A percentile compares a stretch with the other conserved stretches of the same genome.
Conservation (phyloP, 2,797 vertebrate species). For the Loriculus beryllinus region DNA sequence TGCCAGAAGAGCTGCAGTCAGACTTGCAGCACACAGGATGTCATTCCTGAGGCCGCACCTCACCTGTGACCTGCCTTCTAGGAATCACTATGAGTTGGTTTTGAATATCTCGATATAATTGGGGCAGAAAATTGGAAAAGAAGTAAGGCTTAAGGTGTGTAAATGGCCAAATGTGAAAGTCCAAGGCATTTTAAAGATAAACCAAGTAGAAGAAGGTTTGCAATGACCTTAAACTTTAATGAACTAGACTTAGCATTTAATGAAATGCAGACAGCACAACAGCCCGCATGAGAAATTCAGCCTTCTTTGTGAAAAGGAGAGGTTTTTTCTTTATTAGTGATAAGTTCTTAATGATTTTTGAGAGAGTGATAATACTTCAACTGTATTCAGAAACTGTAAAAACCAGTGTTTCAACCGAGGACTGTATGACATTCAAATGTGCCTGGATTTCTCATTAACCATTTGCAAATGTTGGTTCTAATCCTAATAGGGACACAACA, state of each 20-base stretch:
- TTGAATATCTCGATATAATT: background rate
- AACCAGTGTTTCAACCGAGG: background rate
- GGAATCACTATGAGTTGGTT: background rate
- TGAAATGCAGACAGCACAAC: background rate
- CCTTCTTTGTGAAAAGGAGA: background rate
- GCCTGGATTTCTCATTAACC: background rate
- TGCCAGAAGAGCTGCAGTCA: background rate
- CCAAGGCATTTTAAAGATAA: background rate
- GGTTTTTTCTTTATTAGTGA: background rate
- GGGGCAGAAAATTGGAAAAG: background rate
- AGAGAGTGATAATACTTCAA: background rate
- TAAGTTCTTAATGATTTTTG: background rate
- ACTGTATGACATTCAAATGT: background rate
- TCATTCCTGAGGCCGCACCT: background rate
- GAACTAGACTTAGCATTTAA: background rate
- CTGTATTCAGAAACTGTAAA: background rate
- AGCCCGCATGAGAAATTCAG: background rate
- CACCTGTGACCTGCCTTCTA: background rate
- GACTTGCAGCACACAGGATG: background rate
- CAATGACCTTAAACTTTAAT: background rate
- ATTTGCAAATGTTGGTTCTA: slow-evolving; percentile 21
- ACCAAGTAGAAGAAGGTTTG: background rate
- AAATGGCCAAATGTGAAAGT: background rate
- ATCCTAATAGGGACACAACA: background rate
- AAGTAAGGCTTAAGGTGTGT: background rate